Evolutionary conservation across 2,797 vertebrate species (phyloP).

Genomic region (Hafferia zeledoni): DNA sequence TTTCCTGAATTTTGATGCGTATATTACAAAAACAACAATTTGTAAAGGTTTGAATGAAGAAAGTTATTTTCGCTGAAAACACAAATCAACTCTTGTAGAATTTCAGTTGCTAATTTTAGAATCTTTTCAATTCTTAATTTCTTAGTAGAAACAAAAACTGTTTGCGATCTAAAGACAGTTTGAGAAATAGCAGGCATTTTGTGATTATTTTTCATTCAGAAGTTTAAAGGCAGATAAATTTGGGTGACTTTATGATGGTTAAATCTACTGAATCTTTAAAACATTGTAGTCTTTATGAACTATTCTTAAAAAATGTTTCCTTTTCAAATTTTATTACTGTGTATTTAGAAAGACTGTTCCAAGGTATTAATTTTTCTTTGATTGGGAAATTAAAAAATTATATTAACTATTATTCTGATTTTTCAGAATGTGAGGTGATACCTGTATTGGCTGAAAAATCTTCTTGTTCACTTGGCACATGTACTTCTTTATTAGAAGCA

Average conservation of each 20-base stretch:
- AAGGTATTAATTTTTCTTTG: background rate
- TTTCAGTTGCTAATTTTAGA: background rate
- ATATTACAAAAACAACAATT: rapidly evolving
- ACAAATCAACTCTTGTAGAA: background rate
- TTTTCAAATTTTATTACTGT: background rate
- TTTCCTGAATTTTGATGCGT: background rate
- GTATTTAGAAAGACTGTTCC: background rate
- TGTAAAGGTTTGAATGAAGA: background rate
- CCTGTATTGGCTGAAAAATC: background rate
- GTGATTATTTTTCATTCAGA: background rate
- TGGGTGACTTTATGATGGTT: background rate
- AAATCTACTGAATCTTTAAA: background rate
- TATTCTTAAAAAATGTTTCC: background rate
- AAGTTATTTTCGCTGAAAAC: background rate
- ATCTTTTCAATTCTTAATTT: background rate
- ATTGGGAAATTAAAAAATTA: background rate
- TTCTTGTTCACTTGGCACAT: background rate
- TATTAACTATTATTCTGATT: background rate
- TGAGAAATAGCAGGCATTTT: background rate
- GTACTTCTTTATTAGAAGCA: background rate
- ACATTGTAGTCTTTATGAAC: background rate
- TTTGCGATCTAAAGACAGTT: background rate
- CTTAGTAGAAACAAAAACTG: background rate
- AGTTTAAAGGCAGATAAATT: background rate
- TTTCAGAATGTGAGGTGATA: background rate